phyloP scores from a whole-genome alignment of 2,888 invertebrate species.

The Cetonia aurata region DNA sequence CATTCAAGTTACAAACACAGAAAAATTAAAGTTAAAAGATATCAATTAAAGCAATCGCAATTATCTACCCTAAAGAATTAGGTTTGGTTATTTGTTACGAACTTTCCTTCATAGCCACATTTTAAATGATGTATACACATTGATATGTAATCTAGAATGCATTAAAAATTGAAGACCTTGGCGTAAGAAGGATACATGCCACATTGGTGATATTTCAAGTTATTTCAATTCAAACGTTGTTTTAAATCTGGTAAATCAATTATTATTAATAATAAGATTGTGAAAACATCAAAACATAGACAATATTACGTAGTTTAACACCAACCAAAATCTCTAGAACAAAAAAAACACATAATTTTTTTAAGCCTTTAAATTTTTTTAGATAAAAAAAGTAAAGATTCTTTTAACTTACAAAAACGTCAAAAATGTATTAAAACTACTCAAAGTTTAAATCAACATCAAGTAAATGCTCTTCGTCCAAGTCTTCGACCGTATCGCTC shows the following conservation, averaged over 20 bases:
- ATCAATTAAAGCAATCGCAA: too few relatives aligned
- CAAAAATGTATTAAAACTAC: background rate
- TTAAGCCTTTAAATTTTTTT: background rate
- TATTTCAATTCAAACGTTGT: background rate
- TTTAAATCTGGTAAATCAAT: conserved; percentile 2
- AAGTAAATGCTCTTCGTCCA: background rate
- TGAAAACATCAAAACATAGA: background rate
- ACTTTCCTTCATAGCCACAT: too few relatives aligned
- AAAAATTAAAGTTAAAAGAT: too few relatives aligned
- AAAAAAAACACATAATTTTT: background rate
- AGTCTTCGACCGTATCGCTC: background rate
- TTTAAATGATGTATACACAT: too few relatives aligned
- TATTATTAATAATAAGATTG: background rate
- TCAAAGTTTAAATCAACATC: background rate
- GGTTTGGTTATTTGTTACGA: too few relatives aligned
- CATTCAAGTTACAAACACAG: too few relatives aligned
- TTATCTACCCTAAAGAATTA: too few relatives aligned
- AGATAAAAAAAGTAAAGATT: background rate
- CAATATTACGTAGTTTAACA: conserved; percentile 1
- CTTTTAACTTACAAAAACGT: too few relatives aligned
- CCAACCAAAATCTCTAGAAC: background rate
- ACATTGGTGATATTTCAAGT: too few relatives aligned
- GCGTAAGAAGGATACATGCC: too few relatives aligned
- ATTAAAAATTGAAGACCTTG: too few relatives aligned
- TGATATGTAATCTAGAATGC: too few relatives aligned